Evolutionary conservation across 2,888 invertebrate species (phyloP), one percentile per base, ranked within the genome.

Genomic region (Junonia oenone): DNA sequence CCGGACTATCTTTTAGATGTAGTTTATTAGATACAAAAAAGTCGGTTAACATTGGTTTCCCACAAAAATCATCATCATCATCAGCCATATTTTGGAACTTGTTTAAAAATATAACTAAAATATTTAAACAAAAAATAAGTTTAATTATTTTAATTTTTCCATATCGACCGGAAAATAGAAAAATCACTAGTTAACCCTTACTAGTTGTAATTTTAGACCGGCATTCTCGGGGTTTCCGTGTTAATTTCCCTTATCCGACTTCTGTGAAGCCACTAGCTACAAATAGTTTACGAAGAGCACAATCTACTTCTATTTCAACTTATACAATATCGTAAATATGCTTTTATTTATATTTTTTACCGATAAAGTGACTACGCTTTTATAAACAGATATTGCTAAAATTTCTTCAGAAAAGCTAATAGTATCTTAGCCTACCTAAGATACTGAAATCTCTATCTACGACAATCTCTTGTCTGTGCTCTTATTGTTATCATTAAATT

Each of bases 201-300:
- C 31, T 54, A 53, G 51, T 14, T 43, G 60, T 56, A 60, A 60
- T 58, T 51, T 58, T 58, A 62, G 61, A 58, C 56, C 46, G 47
- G 38, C 61, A 52, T 29, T 56, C 27, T 29, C 19, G 45, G 29
- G 62, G 62, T 48, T 63, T 63, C 61, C 27, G 35, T 35, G 53
- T 55, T 52, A 50, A 56, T 49, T 56, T 56, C 37, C 43, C 40
- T 56, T 59, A 56, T 59, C 49, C 55, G 50, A 55, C 55, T 45
- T 46, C 49, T 55, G 51, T 27, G 50, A 59, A 59, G 55, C 59
- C 59, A 47, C 33, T 53, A 46, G 38, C 40, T 45, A 47, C 46
- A 27, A 45, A 50, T 55, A 43, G 48, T 29, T 22, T 54, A 45
- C 45, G 9, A 26, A 48, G 14, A 46, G 26, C 26, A 13, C 46